Evolutionary conservation across 2,797 vertebrate species (phyloP).

Genomic region (Tapera naevia): DNA sequence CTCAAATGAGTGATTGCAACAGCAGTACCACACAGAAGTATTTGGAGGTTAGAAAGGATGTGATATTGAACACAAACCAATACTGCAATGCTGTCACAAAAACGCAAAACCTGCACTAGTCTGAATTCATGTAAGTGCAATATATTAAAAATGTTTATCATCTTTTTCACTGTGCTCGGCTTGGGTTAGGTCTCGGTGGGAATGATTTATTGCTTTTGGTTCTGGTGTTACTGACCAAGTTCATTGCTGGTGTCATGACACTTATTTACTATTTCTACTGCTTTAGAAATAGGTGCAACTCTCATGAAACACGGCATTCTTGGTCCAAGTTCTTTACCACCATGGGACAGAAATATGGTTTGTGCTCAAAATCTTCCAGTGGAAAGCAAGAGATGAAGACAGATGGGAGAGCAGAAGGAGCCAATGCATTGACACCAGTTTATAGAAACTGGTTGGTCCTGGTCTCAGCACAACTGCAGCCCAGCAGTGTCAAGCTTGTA

Average conservation of each 20-base stretch:
- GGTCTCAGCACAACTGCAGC: background rate
- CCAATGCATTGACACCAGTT: fast-evolving
- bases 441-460: background rate
- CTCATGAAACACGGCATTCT: background rate
- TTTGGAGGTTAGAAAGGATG: background rate
- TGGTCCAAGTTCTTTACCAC: background rate
- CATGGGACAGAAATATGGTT: background rate
- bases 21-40: background rate
- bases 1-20: background rate
- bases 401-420: background rate
- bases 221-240: background rate
- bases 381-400: background rate
- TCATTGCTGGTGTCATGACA: background rate
- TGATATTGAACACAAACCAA: background rate
- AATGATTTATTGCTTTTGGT: background rate
- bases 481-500: fast-evolving
- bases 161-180: background rate
- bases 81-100: background rate
- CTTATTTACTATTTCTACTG: background rate
- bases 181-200: background rate
- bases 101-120: background rate
- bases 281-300: background rate
- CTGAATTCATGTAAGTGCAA: background rate
- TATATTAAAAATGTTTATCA: background rate
- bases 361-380: background rate